phyloP scores from a whole-genome alignment of 1,140 invertebrate genomes.

The Eurosta solidaginis region DNA sequence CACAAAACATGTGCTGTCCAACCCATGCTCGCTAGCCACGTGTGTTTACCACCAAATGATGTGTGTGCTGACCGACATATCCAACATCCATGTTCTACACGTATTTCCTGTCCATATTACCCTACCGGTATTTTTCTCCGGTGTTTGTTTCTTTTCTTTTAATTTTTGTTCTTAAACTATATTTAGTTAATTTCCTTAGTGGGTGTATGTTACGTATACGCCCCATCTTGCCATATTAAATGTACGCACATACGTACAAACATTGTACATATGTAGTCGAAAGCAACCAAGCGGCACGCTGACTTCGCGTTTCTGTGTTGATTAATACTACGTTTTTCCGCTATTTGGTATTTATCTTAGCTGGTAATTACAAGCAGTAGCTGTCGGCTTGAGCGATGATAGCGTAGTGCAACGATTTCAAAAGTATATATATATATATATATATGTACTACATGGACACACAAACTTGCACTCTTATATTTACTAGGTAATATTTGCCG shows the following conservation, averaged over 20 bases:
- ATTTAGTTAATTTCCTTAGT: conserved; percentile 2
- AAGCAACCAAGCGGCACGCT: neutral
- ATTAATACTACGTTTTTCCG: conserved; percentile 26
- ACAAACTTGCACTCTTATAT: too few species aligned
- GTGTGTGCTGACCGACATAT: neutral
- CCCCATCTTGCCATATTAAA: neutral
- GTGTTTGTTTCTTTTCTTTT: neutral
- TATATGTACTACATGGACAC: too few species aligned
- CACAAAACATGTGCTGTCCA: neutral
- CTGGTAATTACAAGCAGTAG: conserved; percentile 15
- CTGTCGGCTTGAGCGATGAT: neutral
- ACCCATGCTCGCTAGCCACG: neutral
- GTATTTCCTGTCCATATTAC: neutral
- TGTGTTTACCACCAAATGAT: neutral
- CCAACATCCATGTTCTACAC: neutral
- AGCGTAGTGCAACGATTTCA: neutral
- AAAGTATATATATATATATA: neutral
- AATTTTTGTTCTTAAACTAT: neutral
- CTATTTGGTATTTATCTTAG: conserved; percentile 26
- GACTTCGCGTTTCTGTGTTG: conserved; percentile 13
- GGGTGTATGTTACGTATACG: conserved; percentile 16
- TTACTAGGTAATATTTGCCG: too few species aligned
- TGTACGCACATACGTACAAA: neutral
- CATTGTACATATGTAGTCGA: neutral
- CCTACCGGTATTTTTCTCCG: neutral